Conservation (phyloP, 2,888 invertebrate genomes). For the Lapara coniferarum region DNA sequence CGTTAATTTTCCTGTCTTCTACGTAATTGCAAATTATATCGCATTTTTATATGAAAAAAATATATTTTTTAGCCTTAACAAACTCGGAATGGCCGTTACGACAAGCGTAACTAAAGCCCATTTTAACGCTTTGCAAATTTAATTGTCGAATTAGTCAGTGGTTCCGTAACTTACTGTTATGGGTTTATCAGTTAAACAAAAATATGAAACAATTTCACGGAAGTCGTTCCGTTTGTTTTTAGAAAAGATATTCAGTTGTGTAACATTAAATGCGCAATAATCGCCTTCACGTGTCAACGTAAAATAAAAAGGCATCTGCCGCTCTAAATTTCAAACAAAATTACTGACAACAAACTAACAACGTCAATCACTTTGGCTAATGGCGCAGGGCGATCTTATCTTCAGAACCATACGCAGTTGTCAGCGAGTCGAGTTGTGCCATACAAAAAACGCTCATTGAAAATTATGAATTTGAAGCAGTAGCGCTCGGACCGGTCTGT, state of each 20-base stretch:
- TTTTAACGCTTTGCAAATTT: constrained; percentile 30
- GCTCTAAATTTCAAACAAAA: constrained; percentile 80
- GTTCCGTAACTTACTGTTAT: constrained; percentile 28
- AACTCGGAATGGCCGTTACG: constrained; percentile 21
- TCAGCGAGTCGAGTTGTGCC: constrained; percentile 64
- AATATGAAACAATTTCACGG: constrained; percentile 25
- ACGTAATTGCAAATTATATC: constrained; percentile 10
- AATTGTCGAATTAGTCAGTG: constrained; percentile 29
- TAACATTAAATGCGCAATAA: constrained; percentile 39
- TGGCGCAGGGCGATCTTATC: constrained; percentile 77
- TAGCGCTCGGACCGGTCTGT: constrained; percentile 58
- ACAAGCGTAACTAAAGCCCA: constrained; percentile 26
- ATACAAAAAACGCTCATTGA: constrained; percentile 67
- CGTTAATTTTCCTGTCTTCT: constrained; percentile 4
- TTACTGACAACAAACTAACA: constrained; percentile 79
- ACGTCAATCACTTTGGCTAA: constrained; percentile 82
- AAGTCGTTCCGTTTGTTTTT: constrained; percentile 25
- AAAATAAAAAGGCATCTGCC: constrained; percentile 55
- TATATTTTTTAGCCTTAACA: neutral
- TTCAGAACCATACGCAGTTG: constrained; percentile 70
- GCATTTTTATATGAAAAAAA: constrained; percentile 9
- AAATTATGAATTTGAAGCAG: constrained; percentile 68
- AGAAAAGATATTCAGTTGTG: constrained; percentile 7
- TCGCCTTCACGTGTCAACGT: constrained; percentile 60
- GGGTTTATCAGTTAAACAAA: constrained; percentile 27